These are phyloP conservation scores for Erebia aethiops DNA, from an alignment of 2,888 invertebrate genomes.

Conservation along the genomic window DNA sequence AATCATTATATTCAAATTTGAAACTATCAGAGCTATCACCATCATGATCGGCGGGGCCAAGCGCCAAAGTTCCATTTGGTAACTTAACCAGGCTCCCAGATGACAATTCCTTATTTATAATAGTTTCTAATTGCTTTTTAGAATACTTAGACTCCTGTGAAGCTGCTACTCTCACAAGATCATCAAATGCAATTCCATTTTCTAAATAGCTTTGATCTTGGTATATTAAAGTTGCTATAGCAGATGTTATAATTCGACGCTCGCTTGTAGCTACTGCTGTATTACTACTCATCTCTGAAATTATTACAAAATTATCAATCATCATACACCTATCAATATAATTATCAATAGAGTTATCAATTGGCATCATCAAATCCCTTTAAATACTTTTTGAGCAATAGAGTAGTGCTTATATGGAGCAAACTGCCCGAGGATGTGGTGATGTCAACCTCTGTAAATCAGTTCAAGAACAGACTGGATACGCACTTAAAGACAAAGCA, in stretches of 20 bases:
- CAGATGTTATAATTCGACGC: constrained; percentile 85
- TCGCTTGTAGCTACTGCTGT: constrained; percentile 69
- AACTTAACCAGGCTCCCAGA: constrained; percentile 86
- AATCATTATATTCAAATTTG: constrained; percentile 75
- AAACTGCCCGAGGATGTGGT: too few relatives aligned
- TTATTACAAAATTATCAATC: too few relatives aligned
- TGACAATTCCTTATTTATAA: constrained; percentile 87
- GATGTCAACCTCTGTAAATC: too few relatives aligned
- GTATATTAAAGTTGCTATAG: constrained; percentile 87
- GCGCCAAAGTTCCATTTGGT: constrained; percentile 86
- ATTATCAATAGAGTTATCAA: too few relatives aligned
- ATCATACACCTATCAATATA: too few relatives aligned
- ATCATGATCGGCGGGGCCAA: constrained; percentile 85
- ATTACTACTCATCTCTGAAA: constrained; percentile 68
- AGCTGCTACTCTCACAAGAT: constrained; percentile 85
- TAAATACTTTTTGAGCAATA: too few relatives aligned
- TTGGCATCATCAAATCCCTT: too few relatives aligned
- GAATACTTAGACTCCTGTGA: constrained; percentile 86
- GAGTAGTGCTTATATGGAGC: too few relatives aligned
- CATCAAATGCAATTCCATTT: constrained; percentile 87
- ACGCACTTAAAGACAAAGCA: too few relatives aligned
- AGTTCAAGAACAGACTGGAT: too few relatives aligned
- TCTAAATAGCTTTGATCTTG: constrained; percentile 88
- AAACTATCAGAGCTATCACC: constrained; percentile 80
- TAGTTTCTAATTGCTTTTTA: constrained; percentile 84